Base-by-base conservation (phyloP, 1,140 invertebrate genomes). In the Drosophila persimilis region DNA sequence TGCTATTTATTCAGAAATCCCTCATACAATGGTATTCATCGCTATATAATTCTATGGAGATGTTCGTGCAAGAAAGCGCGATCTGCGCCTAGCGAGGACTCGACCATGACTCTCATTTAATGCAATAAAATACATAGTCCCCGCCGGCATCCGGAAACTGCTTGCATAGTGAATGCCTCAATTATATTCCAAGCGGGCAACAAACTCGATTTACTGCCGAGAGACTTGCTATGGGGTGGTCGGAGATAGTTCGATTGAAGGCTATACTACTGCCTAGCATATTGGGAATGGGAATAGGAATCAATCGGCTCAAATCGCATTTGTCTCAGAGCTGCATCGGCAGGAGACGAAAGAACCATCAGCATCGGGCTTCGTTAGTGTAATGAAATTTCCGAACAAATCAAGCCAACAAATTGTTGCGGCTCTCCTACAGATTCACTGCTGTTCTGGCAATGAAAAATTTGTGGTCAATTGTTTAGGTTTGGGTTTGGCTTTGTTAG, bases 321-420 rank as follows among this genome's bases (percentile, higher is more conserved):
- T 69, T 48, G 51, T 29, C 51, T 50, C 75, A 59, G 31, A 8
- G 17, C 5, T n/a, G 29, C 3, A 41, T 11, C 31, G 9, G 31
- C 9, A 35, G 9, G 35, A 29, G 24, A 55, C 13, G 50, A 1
- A 35, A 45, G 9, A 11, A 35, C 9, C 60, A 47, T n/a, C n/a
- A 26, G 48, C 59, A 53, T 22, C 41, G 22, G 47, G 59, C 61
- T 66, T 83, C 75, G 80, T 84, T 78, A 75, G 55, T 22, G 57
- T 84, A 83, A 83, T 83, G 53, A 54, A 84, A 84, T 83, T 83
- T 74, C n/a, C 41, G 58, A 72, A 67, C 61, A 78, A 83, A 83
- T 84, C 80, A 79, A 71, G 75, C 64, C 71, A 51, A 72, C 80
- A 84, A 83, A 72, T 83, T 66, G 55, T 65, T 67, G 45, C 61